These are phyloP conservation scores for Leptodirus hochenwartii DNA, from an alignment of 2,888 invertebrate genomes.

Conservation along the genomic window DNA sequence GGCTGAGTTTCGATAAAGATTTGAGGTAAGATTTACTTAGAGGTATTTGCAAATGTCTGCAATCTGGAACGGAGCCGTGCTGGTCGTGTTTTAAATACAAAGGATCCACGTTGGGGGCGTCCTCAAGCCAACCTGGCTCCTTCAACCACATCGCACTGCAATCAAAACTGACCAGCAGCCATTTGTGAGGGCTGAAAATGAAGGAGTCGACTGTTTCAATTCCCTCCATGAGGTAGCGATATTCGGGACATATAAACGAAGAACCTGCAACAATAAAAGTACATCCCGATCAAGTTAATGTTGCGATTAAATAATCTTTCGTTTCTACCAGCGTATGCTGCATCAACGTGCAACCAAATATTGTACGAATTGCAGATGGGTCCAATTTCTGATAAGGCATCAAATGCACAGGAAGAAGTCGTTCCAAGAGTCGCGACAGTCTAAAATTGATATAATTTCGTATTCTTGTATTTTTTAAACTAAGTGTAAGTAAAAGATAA, in stretches of 20 bases:
- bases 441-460: slow-evolving; percentile 26
- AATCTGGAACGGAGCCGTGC: slow-evolving; percentile 36
- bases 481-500: no score
- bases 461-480: no score
- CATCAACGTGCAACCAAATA: slow-evolving; percentile 82
- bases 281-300: no score
- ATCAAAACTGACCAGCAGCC: slow-evolving; percentile 86
- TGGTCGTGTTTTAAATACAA: slow-evolving; percentile 64
- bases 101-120: slow-evolving; percentile 78
- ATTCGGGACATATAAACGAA: slow-evolving; percentile 87
- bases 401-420: slow-evolving; percentile 79
- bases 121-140: slow-evolving; percentile 57
- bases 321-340: slow-evolving; percentile 87
- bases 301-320: no score
- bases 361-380: slow-evolving; percentile 44
- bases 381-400: slow-evolving; percentile 66
- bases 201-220: slow-evolving; percentile 70
- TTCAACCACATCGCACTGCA: slow-evolving; percentile 84
- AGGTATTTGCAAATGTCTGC: slow-evolving; percentile 70
- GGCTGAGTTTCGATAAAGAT: no score
- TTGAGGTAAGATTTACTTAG: no score
- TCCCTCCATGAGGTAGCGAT: slow-evolving; percentile 58
- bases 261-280: no score
- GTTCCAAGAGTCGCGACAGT: slow-evolving; percentile 74
- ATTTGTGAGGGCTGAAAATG: slow-evolving; percentile 89